Evolutionary conservation across 2,797 vertebrate genomes (phyloP).

Genomic region (Artibeus jamaicensis): DNA sequence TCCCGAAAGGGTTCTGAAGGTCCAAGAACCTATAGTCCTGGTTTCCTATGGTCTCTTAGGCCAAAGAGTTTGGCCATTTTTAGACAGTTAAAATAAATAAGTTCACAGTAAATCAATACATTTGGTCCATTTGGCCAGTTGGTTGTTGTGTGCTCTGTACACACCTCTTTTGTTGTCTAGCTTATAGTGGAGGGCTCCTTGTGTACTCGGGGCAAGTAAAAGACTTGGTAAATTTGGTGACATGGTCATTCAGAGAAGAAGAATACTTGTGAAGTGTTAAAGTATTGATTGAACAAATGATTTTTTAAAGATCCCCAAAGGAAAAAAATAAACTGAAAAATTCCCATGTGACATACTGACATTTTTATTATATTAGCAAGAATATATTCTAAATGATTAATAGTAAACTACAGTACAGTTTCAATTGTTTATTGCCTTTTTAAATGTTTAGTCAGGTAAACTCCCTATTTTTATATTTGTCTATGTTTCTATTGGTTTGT

Average conservation of each 20-base stretch:
- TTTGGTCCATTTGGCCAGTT: not conserved
- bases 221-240: not conserved
- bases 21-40: not conserved
- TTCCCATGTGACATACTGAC: not conserved
- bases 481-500: constrained; percentile 32
- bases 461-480: not conserved
- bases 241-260: not conserved
- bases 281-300: not conserved
- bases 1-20: not conserved
- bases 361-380: constrained; percentile 15
- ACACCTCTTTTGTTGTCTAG: not conserved
- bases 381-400: constrained; percentile 43
- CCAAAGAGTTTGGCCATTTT: not conserved
- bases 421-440: constrained; percentile 31
- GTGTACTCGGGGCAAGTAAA: not conserved
- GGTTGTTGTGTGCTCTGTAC: not conserved
- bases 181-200: not conserved
- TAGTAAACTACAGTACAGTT: not conserved
- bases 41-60: not conserved
- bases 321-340: not conserved
- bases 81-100: not conserved
- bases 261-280: not conserved
- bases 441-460: constrained; percentile 13
- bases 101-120: not conserved
- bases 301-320: constrained; percentile 5